Evolutionary conservation across 2,797 vertebrate species (phyloP), one percentile per base, ranked within the genome.

Genomic region (Buceros bicornis): DNA sequence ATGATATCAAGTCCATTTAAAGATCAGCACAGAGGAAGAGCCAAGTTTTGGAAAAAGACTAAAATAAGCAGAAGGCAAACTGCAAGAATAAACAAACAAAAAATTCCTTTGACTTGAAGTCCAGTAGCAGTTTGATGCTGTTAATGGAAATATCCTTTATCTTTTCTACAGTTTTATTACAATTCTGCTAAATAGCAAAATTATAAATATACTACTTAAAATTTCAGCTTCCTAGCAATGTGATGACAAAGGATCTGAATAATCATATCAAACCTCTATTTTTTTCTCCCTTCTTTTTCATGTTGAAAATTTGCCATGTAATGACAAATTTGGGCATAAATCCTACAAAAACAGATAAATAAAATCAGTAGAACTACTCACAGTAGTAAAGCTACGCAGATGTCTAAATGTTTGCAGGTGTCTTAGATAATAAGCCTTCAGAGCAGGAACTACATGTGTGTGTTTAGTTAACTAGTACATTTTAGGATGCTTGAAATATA

Each of bases 391-490:
- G 83, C 74, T 66, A 66, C 45, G 37, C 73, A 82, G 73, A 92
- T 60, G 70, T 89, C 86, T 92, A 93, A 72, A 90, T 87, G 92
- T 64, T 96, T 95, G 78, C 89, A 92, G 87, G 89, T 85, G 67
- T 82, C 81, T 66, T 66, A 85, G 84, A 94, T 92, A 93, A 92
- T 84, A 95, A 93, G 86, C 60, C 73, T 88, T 66, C 82, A 91
- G 82, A 88, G 91, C 48, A 94, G 66, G 77, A 95, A 57, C 47
- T 77, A 76, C 35, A 4, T 70, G 67, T 64, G 83, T 95, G 43
- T 90, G 87, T 96, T 70, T 73, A 88, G 64, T 67, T 82, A 45
- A 54, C 73, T 40, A 76, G 40, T n/a, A 91, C n/a, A 47, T 66
- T 90, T 85, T 40, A 88, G 58, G 77, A 81, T 84, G 91, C 66